Evolutionary conservation across 1,140 invertebrate species (phyloP).

Genomic region (Stenopsyche tienmushanensis): DNA sequence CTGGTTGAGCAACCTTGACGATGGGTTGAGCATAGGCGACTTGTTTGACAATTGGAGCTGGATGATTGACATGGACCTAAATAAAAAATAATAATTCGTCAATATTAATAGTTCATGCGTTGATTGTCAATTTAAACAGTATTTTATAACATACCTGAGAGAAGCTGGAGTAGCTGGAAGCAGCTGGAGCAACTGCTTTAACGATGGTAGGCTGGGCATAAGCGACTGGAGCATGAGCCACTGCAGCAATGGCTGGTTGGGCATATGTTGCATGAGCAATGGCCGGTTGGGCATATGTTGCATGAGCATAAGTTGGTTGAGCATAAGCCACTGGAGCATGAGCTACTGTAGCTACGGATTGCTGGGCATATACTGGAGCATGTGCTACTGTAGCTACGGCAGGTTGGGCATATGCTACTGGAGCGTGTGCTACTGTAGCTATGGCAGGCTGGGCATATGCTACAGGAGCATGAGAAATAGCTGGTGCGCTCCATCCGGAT

Average conservation of each 20-base stretch:
- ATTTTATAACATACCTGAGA: slow-evolving; percentile 43
- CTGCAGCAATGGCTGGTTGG: slow-evolving; percentile 24
- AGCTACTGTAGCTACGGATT: slow-evolving; percentile 25
- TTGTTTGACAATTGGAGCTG: slow-evolving; percentile 37
- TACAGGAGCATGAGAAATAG: slow-evolving; percentile 24
- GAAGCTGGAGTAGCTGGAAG: slow-evolving; percentile 50
- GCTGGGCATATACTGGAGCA: neutral
- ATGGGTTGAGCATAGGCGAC: slow-evolving; percentile 35
- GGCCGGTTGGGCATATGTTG: neutral
- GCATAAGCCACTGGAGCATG: slow-evolving; percentile 38
- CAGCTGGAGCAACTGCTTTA: slow-evolving; percentile 39
- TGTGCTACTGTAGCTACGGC: slow-evolving; percentile 21
- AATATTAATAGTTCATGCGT: neutral
- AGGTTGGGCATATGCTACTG: slow-evolving; percentile 40
- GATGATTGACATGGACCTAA: slow-evolving; percentile 45
- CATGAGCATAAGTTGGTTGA: slow-evolving; percentile 23
- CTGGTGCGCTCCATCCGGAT: slow-evolving; percentile 34
- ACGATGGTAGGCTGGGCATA: slow-evolving; percentile 39
- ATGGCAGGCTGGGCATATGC: slow-evolving; percentile 38
- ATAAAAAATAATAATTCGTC: neutral
- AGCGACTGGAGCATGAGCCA: slow-evolving; percentile 32
- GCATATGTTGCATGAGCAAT: slow-evolving; percentile 11
- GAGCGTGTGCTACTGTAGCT: slow-evolving; percentile 25
- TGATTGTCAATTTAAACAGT: neutral
- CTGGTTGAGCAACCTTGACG: slow-evolving; percentile 43